Evolutionary conservation across 2,888 invertebrate genomes (phyloP).

Genomic region (Bombyx huttoni): DNA sequence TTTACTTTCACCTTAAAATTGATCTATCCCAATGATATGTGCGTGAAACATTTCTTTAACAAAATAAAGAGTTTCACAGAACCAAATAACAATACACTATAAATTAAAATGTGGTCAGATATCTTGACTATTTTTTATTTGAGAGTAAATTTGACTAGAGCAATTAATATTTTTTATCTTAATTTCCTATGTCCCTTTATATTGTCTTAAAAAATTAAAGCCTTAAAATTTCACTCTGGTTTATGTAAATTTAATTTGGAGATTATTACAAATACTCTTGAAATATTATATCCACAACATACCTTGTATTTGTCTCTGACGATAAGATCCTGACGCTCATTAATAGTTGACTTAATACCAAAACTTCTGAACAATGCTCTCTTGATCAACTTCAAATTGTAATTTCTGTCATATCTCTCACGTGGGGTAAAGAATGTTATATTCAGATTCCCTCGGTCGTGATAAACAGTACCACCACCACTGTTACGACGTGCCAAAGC

Average conservation of each 20-base stretch:
- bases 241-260: too few species aligned
- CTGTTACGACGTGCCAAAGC: slow-evolving; percentile 90
- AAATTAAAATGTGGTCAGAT: too few species aligned
- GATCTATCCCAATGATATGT: too few species aligned
- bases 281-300: slow-evolving; percentile 15
- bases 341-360: slow-evolving; percentile 82
- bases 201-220: too few species aligned
- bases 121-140: not conserved
- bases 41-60: too few species aligned
- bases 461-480: slow-evolving; percentile 97
- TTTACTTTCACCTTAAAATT: too few species aligned
- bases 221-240: too few species aligned
- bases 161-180: too few species aligned
- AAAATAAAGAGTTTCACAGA: too few species aligned
- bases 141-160: not conserved
- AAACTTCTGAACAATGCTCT: slow-evolving; percentile 87
- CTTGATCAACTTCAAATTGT: slow-evolving; percentile 90
- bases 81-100: too few species aligned
- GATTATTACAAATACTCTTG: too few species aligned
- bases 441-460: slow-evolving; percentile 94
- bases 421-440: slow-evolving; percentile 91
- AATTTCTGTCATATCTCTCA: slow-evolving; percentile 85
- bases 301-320: slow-evolving; percentile 84
- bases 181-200: too few species aligned
- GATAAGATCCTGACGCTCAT: slow-evolving; percentile 89